Conservation (phyloP, 2,113 vertebrate species). For the Struthidea cinerea region DNA sequence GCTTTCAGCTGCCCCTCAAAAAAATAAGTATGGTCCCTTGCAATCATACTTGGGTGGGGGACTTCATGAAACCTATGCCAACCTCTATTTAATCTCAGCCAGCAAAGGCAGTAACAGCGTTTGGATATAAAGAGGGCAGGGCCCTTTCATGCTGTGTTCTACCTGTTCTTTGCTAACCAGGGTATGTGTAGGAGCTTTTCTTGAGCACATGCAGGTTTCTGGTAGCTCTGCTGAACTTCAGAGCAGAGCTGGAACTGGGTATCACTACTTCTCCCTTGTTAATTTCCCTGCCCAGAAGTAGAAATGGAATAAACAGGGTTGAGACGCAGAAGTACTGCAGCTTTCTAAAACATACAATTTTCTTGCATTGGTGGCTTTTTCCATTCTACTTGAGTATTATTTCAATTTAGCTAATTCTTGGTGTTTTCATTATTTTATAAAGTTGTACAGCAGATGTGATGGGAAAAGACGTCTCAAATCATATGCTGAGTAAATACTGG, state of each 20-base stretch:
- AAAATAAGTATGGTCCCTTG: background rate
- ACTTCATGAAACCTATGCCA: background rate
- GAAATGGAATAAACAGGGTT: background rate
- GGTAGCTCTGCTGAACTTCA: background rate
- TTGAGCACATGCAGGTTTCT: background rate
- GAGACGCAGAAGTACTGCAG: rapidly evolving
- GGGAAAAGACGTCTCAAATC: background rate
- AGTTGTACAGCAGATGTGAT: background rate
- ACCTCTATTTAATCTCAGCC: background rate
- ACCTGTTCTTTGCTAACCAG: background rate
- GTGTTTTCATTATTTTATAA: background rate
- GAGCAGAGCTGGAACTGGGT: background rate
- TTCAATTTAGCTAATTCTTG: background rate
- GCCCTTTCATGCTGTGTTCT: background rate
- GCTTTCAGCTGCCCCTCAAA: background rate
- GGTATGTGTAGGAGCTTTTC: background rate
- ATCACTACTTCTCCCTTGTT: background rate
- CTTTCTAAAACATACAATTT: background rate
- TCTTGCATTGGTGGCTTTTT: background rate
- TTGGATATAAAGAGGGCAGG: background rate
- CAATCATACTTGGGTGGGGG: background rate
- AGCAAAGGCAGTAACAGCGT: background rate
- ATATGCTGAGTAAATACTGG: background rate
- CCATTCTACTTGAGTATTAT: background rate
- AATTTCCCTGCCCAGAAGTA: background rate